These are phyloP conservation scores for Crotalus helleri DNA, from an alignment of 2,113 vertebrate genomes.

Conservation along the genomic window DNA sequence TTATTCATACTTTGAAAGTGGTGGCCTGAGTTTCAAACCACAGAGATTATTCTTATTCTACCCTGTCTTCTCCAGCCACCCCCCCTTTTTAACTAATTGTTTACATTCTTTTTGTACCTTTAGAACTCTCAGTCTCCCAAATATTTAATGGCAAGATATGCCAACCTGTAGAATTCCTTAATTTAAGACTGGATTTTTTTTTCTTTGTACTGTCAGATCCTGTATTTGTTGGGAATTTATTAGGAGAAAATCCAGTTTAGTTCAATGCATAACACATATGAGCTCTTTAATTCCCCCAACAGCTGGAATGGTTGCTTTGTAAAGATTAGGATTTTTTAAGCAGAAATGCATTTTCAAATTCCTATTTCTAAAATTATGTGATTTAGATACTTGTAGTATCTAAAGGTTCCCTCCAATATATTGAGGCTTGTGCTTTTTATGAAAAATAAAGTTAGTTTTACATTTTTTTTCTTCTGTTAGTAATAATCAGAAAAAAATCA, in stretches of 20 bases:
- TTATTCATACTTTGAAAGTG: background rate
- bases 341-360: constrained; percentile 61
- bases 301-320: constrained; percentile 67
- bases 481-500: constrained; percentile 29
- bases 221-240: constrained; percentile 63
- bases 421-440: constrained; percentile 42
- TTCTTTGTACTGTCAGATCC: constrained; percentile 49
- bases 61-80: too few species aligned
- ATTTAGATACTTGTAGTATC: background rate
- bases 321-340: constrained; percentile 60
- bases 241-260: constrained; percentile 65
- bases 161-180: constrained; percentile 38
- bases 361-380: constrained; percentile 56
- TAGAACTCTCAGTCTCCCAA: background rate
- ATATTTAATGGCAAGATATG: background rate
- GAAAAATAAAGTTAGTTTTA: background rate
- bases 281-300: constrained; percentile 65
- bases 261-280: constrained; percentile 66
- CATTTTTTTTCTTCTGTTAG: background rate
- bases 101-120: background rate
- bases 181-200: constrained; percentile 50
- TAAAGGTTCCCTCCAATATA: constrained; percentile 12
- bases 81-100: background rate
- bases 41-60: background rate
- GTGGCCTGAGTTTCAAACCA: background rate